These are phyloP conservation scores for Cheumatopsyche charites DNA, from an alignment of 1,140 invertebrate species.

Conservation along the genomic window DNA sequence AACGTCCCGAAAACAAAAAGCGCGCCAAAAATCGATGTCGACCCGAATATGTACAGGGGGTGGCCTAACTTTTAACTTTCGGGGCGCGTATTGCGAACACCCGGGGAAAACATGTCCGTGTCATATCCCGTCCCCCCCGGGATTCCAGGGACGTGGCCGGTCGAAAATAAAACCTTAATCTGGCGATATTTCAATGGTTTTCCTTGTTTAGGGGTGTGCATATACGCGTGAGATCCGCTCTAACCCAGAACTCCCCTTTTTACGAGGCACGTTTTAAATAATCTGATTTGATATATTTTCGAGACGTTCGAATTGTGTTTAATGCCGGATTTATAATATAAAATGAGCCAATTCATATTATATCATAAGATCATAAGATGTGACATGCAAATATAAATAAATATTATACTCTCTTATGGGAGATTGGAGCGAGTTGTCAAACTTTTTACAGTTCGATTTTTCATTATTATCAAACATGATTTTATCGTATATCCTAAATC, in stretches of 20 bases:
- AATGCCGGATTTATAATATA: not conserved
- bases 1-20: constrained; percentile 18
- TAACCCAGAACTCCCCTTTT: no score
- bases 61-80: constrained; percentile 6
- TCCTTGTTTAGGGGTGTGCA: not conserved
- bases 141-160: not conserved
- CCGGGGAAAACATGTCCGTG: constrained; percentile 22
- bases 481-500: no score
- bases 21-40: not conserved
- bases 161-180: constrained; percentile 35
- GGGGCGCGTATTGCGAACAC: constrained; percentile 5
- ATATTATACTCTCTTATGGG: no score
- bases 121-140: constrained; percentile 19
- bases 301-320: not conserved
- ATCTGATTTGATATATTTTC: constrained; percentile 15
- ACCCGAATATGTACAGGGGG: not conserved
- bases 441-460: no score
- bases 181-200: constrained; percentile 34
- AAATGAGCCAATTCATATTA: not conserved
- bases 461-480: no score
- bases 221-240: no score
- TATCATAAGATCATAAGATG: no score
- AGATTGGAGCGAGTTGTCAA: no score
- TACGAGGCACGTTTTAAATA: not conserved
- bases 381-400: no score